Percentiles rank a stretch among this genome's conserved stretches.
Conservation (phyloP, 1,140 invertebrate species). For the Mylabris phalerata region DNA sequence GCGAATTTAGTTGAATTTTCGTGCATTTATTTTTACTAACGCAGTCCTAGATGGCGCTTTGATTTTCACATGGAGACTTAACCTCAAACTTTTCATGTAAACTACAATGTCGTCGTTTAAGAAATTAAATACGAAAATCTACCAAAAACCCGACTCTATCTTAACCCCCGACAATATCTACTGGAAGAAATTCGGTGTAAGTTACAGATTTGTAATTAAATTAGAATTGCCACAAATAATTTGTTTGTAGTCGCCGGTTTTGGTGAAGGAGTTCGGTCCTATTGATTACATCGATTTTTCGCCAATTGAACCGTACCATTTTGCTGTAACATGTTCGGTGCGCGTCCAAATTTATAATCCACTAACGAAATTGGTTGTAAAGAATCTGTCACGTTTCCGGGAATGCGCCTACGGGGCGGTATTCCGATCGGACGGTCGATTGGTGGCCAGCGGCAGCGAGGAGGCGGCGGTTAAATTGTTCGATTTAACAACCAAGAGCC, state of each 20-base stretch:
- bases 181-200: constrained; percentile 79
- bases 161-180: constrained; percentile 70
- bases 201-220: constrained; percentile 26
- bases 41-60: too few relatives aligned
- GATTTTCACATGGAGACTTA: too few relatives aligned
- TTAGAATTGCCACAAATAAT: constrained; percentile 3
- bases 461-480: constrained; percentile 83
- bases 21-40: too few relatives aligned
- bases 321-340: constrained; percentile 85
- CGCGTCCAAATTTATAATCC: constrained; percentile 89
- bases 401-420: constrained; percentile 79
- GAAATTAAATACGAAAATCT: constrained; percentile 66
- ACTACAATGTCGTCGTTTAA: constrained; percentile 59
- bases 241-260: constrained; percentile 66
- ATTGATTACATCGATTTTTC: constrained; percentile 90
- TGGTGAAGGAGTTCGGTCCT: constrained; percentile 86
- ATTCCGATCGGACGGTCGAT: constrained; percentile 78
- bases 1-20: too few relatives aligned
- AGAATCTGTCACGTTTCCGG: constrained; percentile 80
- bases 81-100: neutral
- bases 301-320: constrained; percentile 76
- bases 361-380: constrained; percentile 73
- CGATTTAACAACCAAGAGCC: constrained; percentile 72
- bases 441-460: constrained; percentile 82
- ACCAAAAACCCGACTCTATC: constrained; percentile 56